Evolutionary conservation across 2,888 invertebrate species (phyloP).

Genomic region (Criorhina ranunculi): DNA sequence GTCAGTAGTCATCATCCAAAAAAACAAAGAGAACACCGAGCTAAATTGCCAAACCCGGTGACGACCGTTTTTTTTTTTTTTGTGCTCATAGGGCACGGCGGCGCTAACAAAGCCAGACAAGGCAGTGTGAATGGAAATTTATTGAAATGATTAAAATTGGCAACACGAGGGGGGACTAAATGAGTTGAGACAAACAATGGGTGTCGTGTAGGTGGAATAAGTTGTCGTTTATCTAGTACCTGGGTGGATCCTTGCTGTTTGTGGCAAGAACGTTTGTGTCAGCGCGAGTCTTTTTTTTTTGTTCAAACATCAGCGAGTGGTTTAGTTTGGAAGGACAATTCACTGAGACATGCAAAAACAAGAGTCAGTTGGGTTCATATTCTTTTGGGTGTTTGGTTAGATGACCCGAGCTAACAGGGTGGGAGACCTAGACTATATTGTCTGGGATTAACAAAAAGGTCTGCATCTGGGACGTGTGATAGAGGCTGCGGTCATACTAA

Average conservation of each 20-base stretch:
- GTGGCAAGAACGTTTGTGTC: constrained; percentile 56
- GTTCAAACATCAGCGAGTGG: constrained; percentile 36
- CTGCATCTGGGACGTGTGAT: too few species aligned
- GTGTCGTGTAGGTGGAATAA: constrained; percentile 4
- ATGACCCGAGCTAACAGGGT: background rate
- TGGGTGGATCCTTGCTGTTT: constrained; percentile 44
- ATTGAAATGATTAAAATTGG: constrained; percentile 68
- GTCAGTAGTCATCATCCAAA: constrained; percentile 41
- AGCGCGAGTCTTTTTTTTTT: constrained; percentile 58
- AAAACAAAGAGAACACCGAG: background rate
- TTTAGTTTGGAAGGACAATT: constrained; percentile 8
- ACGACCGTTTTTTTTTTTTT: constrained; percentile 43
- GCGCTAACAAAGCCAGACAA: background rate
- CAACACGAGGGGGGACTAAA: constrained; percentile 33
- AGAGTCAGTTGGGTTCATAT: constrained; percentile 28
- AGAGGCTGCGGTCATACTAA: too few species aligned
- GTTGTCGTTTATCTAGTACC: constrained; percentile 48
- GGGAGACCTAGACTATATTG: too few species aligned
- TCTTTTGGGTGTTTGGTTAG: background rate
- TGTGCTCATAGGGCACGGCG: constrained; percentile 1
- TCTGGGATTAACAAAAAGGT: too few species aligned
- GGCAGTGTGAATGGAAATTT: constrained; percentile 64
- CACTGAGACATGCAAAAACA: constrained; percentile 38
- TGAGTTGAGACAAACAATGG: constrained; percentile 11
- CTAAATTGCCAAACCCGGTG: constrained; percentile 39